Percentiles rank a stretch among this genome's conserved stretches.
phyloP scores from a whole-genome alignment of 1,140 invertebrate genomes.

The Tetragnatha versicolor region DNA sequence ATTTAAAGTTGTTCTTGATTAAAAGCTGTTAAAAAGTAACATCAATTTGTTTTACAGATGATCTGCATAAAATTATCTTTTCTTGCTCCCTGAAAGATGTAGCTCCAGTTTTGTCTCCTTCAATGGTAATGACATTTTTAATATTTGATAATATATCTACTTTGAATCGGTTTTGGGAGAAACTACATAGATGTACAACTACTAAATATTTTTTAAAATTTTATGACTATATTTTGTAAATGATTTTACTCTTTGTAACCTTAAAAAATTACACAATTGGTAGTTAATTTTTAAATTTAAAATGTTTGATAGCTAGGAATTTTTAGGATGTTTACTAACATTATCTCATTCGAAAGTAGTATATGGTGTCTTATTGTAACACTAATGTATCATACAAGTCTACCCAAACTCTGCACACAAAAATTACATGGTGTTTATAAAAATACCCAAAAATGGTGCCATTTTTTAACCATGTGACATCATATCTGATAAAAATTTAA shows the following conservation, averaged over 20 bases:
- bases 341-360: too few species aligned
- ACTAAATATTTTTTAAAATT: not conserved
- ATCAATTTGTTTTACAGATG: conserved; percentile 5
- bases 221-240: not conserved
- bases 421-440: not conserved
- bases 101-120: not conserved
- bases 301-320: not conserved
- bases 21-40: not conserved
- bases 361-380: not conserved
- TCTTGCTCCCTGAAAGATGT: not conserved
- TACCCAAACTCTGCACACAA: not conserved
- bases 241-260: not conserved
- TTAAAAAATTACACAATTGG: not conserved
- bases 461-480: not conserved
- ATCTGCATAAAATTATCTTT: not conserved
- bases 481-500: too few species aligned
- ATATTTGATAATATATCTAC: too few species aligned
- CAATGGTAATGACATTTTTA: not conserved
- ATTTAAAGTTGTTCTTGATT: not conserved
- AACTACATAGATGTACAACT: not conserved
- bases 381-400: not conserved
- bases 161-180: not conserved
- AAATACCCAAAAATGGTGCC: not conserved
- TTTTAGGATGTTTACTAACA: too few species aligned
- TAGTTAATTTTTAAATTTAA: not conserved